These are phyloP conservation scores for Sabellastarte sp. DNA, from an alignment of 2,888 invertebrate species.

Conservation along the genomic window DNA sequence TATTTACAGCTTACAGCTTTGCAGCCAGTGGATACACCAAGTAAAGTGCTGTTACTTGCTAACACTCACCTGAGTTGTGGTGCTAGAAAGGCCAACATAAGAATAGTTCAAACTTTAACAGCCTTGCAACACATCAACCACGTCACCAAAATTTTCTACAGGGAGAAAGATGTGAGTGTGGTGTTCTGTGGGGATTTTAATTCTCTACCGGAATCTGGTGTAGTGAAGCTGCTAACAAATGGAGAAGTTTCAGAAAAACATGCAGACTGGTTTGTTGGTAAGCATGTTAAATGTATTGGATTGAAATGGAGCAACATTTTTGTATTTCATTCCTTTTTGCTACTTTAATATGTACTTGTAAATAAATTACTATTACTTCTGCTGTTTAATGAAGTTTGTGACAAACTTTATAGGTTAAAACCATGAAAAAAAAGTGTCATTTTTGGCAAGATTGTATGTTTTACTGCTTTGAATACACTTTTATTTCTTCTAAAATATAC, in stretches of 20 bases:
- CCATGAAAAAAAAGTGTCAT: too few relatives aligned
- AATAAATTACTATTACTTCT: too few relatives aligned
- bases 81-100: slow-evolving; percentile 84
- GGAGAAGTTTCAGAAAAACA: slow-evolving; percentile 69
- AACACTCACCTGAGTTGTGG: slow-evolving; percentile 94
- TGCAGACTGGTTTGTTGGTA: slow-evolving; percentile 68
- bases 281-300: slow-evolving; percentile 8
- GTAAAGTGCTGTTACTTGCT: slow-evolving; percentile 61
- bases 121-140: slow-evolving; percentile 71
- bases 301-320: too few relatives aligned
- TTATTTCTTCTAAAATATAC: too few relatives aligned
- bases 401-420: too few relatives aligned
- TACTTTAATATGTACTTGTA: too few relatives aligned
- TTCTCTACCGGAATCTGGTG: slow-evolving; percentile 78
- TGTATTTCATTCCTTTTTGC: too few relatives aligned
- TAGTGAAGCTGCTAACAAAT: slow-evolving; percentile 75
- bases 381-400: too few relatives aligned
- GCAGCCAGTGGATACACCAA: slow-evolving; percentile 37
- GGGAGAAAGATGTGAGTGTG: slow-evolving; percentile 58
- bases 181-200: slow-evolving; percentile 93
- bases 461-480: too few relatives aligned
- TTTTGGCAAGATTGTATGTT: too few relatives aligned
- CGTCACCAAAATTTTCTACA: slow-evolving; percentile 53
- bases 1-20: slow-evolving; percentile 37
- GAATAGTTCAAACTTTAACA: slow-evolving; percentile 79